Base-by-base conservation (phyloP, 2,797 vertebrate species). In the Thripadectes ignobilis region DNA sequence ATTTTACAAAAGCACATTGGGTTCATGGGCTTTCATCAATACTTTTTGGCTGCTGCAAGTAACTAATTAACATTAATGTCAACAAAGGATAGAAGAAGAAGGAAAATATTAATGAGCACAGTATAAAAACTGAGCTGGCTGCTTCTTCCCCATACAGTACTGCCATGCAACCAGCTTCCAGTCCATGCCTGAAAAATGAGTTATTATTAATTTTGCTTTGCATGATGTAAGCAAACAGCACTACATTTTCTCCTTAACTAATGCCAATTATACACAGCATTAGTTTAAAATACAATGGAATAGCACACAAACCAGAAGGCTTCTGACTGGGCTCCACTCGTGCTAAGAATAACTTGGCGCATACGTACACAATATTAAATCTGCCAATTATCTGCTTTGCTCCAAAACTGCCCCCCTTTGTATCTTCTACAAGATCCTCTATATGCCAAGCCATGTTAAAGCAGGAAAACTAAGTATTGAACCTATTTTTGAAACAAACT, bases 1-100 rank as follows among this genome's bases (percentile, higher is more conserved):
- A 82, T 96, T 94, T 88, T 71, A 85, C 88, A 74, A 85, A 93
- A 76, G 79, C 83, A 74, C 63, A 83, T 14, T 51, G 89, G 34
- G 41, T 91, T 88, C 17, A 5, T 17, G 14, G 77, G 92, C 77
- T 86, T 86, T 79, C 82, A 74, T 95, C 93, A 92, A 94, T 94
- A 95, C 68, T 87, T 96, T 92, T 76, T 83, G 88, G 88, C 90
- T 87, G 79, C 84, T 93, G 86, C 81, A 55, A 95, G 85, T 75
- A 88, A 95, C 81, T 93, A 87, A 94, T 90, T 95, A 93, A 94
- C 43, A 5, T 90, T 95, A 89, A 76, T n/a, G 88, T 95, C 93
- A 96, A 76, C 73, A 95, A 92, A 90, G 71, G 79, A 92, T 72
- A 94, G 86, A 5, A 85, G 69, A 4, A 89, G 32, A 46, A 87